Conservation (phyloP, 2,113 vertebrate species). For the Isichthys henryi region DNA sequence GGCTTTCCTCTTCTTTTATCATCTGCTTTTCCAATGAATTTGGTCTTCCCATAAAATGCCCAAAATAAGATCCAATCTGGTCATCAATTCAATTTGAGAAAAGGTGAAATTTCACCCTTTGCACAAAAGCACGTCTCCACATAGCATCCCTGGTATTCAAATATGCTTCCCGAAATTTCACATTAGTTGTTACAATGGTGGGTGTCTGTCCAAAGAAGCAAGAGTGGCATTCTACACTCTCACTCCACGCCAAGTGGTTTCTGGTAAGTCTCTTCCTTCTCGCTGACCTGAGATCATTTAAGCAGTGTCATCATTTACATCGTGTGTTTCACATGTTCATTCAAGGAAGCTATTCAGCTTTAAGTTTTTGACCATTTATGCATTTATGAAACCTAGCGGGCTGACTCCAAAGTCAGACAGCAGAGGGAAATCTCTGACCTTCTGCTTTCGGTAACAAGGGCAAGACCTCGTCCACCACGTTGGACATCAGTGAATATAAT, state of each 20-base stretch:
- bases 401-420: neutral
- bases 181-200: neutral
- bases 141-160: neutral
- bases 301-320: neutral
- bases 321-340: neutral
- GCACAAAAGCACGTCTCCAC: neutral
- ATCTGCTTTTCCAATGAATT: neutral
- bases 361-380: neutral
- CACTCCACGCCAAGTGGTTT: neutral
- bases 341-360: neutral
- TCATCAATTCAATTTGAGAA: neutral
- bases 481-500: neutral
- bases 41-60: neutral
- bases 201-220: neutral
- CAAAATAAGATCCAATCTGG: neutral
- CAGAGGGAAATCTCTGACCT: neutral
- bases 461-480: neutral
- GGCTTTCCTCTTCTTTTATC: neutral
- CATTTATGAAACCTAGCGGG: neutral
- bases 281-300: neutral
- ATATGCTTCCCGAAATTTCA: neutral
- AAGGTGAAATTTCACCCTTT: neutral
- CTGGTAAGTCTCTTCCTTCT: neutral
- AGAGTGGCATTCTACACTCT: neutral
- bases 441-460: neutral